Conservation (phyloP, 1,140 invertebrate genomes). For the Ceratosolen fusciceps region DNA sequence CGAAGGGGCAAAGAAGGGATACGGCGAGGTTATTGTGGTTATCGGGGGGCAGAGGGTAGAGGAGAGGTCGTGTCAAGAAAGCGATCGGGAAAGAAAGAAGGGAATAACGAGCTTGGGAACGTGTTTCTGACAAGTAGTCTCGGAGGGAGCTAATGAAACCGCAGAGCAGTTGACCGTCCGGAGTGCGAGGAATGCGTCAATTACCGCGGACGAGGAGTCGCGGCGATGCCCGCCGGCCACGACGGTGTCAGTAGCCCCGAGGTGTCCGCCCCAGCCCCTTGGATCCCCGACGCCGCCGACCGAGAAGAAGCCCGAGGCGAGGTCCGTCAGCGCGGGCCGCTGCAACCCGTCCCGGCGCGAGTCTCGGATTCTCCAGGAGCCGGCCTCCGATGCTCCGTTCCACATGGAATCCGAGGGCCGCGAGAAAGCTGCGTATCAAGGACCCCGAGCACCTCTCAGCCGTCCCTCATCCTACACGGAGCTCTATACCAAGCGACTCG, state of each 20-base stretch:
- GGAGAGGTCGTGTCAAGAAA: not conserved
- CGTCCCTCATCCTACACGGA: constrained; percentile 56
- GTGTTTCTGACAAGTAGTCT: not conserved
- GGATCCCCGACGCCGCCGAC: no score
- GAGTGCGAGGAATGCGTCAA: constrained; percentile 56
- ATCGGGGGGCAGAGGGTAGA: not conserved
- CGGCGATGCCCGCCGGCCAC: not conserved
- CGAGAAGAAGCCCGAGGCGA: no score
- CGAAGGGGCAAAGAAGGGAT: not conserved
- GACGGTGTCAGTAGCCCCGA: no score
- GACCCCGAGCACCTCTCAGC: constrained; percentile 1
- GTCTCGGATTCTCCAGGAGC: constrained; percentile 17
- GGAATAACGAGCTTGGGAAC: not conserved
- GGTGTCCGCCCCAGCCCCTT: no score
- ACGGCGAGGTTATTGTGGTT: not conserved
- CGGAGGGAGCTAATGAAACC: constrained; percentile 47
- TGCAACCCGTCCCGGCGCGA: not conserved
- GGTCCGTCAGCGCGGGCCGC: no score
- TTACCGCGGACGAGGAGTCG: constrained; percentile 45
- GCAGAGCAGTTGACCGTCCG: constrained; percentile 28
- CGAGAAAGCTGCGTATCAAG: constrained; percentile 42
- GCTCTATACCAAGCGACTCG: constrained; percentile 52
- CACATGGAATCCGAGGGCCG: not conserved
- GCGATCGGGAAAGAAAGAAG: not conserved
- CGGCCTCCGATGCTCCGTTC: not conserved